Evolutionary conservation across 2,113 vertebrate species (phyloP).

Genomic region (Oreochromis tanganicae): DNA sequence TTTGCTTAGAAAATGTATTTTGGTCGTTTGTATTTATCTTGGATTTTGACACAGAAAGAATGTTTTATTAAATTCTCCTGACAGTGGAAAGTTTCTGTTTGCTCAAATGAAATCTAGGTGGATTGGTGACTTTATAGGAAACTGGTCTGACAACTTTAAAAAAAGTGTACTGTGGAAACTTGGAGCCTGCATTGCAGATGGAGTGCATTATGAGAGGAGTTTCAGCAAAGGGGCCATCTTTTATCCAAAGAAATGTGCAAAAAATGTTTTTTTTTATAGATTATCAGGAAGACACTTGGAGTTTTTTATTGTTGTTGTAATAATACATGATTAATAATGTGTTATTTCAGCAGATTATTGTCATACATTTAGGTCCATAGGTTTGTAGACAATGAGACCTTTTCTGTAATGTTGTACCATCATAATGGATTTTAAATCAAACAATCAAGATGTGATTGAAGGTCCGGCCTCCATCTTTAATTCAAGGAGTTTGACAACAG

Average conservation of each 20-base stretch:
- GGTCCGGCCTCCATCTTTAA: background rate
- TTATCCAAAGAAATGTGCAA: background rate
- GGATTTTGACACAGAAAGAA: background rate
- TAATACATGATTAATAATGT: background rate
- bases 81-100: background rate
- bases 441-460: background rate
- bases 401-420: background rate
- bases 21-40: background rate
- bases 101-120: background rate
- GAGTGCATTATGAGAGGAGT: background rate
- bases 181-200: background rate
- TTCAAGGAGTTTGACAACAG: background rate
- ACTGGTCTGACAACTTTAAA: background rate
- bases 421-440: background rate
- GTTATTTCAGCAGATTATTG: background rate
- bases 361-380: background rate
- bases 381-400: background rate
- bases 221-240: background rate
- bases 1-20: background rate
- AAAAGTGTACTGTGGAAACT: background rate
- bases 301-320: background rate
- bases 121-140: background rate
- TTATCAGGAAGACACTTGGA: background rate
- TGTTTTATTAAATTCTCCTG: background rate
- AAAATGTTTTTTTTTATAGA: background rate